Conservation (phyloP, 2,888 invertebrate species). For the Dexiosoma caninum region DNA sequence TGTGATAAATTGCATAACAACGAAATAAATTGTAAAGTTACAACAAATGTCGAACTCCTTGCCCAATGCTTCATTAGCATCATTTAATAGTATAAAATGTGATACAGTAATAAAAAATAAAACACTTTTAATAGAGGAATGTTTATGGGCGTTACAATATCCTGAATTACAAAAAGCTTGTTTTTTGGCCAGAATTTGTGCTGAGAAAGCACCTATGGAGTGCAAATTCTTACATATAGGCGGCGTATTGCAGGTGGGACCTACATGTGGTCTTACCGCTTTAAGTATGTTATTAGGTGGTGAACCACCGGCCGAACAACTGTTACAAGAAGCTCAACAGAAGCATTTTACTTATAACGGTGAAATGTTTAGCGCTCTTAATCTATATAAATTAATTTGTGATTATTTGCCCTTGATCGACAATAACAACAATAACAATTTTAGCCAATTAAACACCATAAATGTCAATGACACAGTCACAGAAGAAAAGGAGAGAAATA, state of each 20-base stretch:
- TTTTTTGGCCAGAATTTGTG: slow-evolving; percentile 79
- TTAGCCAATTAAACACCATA: slow-evolving; percentile 9
- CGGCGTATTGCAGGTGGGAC: slow-evolving; percentile 78
- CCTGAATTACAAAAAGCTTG: slow-evolving; percentile 81
- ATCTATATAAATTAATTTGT: slow-evolving; percentile 80
- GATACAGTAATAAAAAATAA: neutral
- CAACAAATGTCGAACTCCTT: slow-evolving; percentile 61
- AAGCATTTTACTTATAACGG: slow-evolving; percentile 88
- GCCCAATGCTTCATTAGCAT: slow-evolving; percentile 31
- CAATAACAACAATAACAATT: slow-evolving; percentile 46
- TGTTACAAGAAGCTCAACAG: slow-evolving; percentile 82
- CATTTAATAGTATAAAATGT: slow-evolving; percentile 2
- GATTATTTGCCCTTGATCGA: slow-evolving; percentile 66
- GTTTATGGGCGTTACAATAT: slow-evolving; percentile 80
- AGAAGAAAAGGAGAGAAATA: slow-evolving; percentile 5
- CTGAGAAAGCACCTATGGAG: slow-evolving; percentile 78
- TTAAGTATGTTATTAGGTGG: slow-evolving; percentile 86
- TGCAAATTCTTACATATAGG: slow-evolving; percentile 77
- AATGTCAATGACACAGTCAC: slow-evolving; percentile 38
- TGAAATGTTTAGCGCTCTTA: slow-evolving; percentile 90
- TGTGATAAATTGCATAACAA: slow-evolving; percentile 63
- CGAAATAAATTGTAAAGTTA: neutral
- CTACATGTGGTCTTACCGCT: slow-evolving; percentile 93
- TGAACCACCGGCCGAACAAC: slow-evolving; percentile 80
- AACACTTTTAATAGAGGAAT: slow-evolving; percentile 72